Percentiles rank a stretch among this genome's conserved stretches.
These are phyloP conservation scores for Uloborus plumipes DNA, from an alignment of 2,888 invertebrate species.

Conservation along the genomic window DNA sequence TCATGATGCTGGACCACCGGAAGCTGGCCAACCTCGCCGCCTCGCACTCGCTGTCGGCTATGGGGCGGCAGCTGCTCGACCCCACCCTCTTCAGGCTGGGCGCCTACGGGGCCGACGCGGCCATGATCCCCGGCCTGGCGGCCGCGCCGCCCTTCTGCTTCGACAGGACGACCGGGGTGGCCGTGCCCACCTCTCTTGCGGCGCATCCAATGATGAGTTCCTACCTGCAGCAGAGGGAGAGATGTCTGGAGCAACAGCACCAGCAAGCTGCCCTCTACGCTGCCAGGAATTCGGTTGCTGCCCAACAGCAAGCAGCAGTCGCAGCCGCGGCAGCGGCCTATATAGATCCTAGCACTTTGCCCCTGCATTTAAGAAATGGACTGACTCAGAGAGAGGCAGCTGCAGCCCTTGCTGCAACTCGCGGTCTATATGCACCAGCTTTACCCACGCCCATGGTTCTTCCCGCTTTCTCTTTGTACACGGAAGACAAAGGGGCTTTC, in stretches of 20 bases:
- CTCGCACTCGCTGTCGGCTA: conserved; percentile 39
- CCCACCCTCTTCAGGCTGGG: conserved; percentile 55
- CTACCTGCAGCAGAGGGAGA: conserved; percentile 57
- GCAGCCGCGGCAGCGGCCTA: conserved; percentile 55
- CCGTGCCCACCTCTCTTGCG: conserved; percentile 50
- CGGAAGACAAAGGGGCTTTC: conserved; percentile 64
- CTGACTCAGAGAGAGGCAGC: conserved; percentile 49
- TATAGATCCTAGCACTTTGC: conserved; percentile 57
- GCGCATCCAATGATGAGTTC: conserved; percentile 48
- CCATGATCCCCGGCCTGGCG: conserved; percentile 37
- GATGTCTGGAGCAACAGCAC: conserved; percentile 31
- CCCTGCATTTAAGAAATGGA: conserved; percentile 46
- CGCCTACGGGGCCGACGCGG: conserved; percentile 35
- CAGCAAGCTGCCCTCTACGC: conserved; percentile 34
- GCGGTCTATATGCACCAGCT: conserved; percentile 46
- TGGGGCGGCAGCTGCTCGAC: conserved; percentile 56
- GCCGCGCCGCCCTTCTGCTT: conserved; percentile 55
- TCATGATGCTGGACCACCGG: conserved; percentile 66
- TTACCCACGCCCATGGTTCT: conserved; percentile 52
- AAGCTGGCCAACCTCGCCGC: conserved; percentile 63
- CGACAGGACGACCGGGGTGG: conserved; percentile 48
- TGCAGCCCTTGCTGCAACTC: conserved; percentile 37
- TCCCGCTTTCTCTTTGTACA: conserved; percentile 59
- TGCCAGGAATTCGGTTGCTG: conserved; percentile 29
- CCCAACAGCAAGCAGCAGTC: conserved; percentile 48